Base-by-base conservation (phyloP, 2,888 invertebrate species). In the Xestoiulus laeticollis region DNA sequence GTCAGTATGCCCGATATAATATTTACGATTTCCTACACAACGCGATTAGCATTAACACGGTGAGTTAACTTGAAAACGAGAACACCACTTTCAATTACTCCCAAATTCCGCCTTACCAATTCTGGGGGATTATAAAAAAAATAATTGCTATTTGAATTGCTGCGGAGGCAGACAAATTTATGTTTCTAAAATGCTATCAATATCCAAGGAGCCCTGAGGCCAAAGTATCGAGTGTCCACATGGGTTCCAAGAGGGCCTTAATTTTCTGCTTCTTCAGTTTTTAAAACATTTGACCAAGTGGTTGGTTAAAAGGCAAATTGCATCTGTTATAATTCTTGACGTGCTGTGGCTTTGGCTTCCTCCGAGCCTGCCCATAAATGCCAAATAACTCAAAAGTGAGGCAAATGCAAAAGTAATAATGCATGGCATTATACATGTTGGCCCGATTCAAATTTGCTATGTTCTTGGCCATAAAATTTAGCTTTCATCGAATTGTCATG, bases 401-500 rank as follows among this genome's bases (percentile, higher is more conserved):
- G n/a, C 3, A 12, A 78, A 78, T 78, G 78, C 78, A 78, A 78
- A 78, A 30, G 78, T 19, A n/a, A 22, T 22, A 26, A 14, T 48
- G 78, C 6, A 38, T 5, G 38, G 3, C 3, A 38, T 3, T 38
- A 38, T 38, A 38, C 6, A 5, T 6, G 4, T 38, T 5, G 78
- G 16, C 78, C 30, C 30, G 14, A 16, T 78, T 26, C 14, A 78
- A 30, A 78, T 78, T 78, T 78, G 30, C 30, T 30, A 68, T 26
- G 68, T 26, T 78, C 14, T 12, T 16, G 78, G 26, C 78, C 78
- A 78, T 78, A 78, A 78, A 78, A 30, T 78, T n/a, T 30, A 30
- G 30, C 78, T 78, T 78, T 78, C 78, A 78, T 78, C 78, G 78
- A 78, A 78, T 78, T 78, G 78, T 78, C 78, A 78, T 30, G 68